Conservation (phyloP, 2,888 invertebrate genomes). For the Homarus gammarus region DNA sequence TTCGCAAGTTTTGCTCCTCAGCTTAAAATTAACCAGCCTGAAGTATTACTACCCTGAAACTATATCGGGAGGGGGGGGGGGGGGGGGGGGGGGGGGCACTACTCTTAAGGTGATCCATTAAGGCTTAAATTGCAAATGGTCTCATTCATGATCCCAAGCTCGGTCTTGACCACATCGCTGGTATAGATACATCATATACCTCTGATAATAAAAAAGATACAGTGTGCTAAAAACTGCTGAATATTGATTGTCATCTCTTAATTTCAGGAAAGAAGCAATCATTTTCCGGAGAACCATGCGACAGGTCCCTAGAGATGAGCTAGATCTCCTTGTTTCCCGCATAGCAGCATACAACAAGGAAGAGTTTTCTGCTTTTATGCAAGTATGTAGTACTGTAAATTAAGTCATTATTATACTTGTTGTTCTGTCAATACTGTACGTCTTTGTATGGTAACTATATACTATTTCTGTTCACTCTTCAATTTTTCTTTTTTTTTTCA, state of each 20-base stretch:
- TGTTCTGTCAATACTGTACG: neutral
- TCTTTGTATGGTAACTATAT: neutral
- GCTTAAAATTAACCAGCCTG: too few relatives aligned
- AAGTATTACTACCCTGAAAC: too few relatives aligned
- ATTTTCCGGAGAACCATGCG: slow-evolving; percentile 68
- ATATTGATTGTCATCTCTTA: neutral
- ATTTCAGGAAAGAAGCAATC: slow-evolving; percentile 63
- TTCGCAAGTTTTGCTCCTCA: too few relatives aligned
- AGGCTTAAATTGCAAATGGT: too few relatives aligned
- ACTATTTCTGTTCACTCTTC: neutral
- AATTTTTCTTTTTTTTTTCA: slow-evolving; percentile 1
- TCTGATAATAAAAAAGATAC: neutral
- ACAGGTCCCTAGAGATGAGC: slow-evolving; percentile 63
- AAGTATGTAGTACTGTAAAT: slow-evolving; percentile 33
- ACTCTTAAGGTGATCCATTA: too few relatives aligned
- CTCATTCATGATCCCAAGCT: too few relatives aligned
- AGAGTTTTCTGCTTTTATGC: slow-evolving; percentile 52
- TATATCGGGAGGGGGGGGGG: too few relatives aligned
- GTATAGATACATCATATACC: too few relatives aligned
- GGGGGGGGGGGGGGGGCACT: too few relatives aligned
- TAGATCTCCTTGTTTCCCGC: slow-evolving; percentile 50
- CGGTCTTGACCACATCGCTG: too few relatives aligned
- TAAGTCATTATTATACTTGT: neutral
- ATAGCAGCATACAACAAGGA: slow-evolving; percentile 66
- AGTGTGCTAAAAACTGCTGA: neutral